Evolutionary conservation across 2,113 vertebrate genomes (phyloP).

Genomic region (Chaenocephalus aceratus): DNA sequence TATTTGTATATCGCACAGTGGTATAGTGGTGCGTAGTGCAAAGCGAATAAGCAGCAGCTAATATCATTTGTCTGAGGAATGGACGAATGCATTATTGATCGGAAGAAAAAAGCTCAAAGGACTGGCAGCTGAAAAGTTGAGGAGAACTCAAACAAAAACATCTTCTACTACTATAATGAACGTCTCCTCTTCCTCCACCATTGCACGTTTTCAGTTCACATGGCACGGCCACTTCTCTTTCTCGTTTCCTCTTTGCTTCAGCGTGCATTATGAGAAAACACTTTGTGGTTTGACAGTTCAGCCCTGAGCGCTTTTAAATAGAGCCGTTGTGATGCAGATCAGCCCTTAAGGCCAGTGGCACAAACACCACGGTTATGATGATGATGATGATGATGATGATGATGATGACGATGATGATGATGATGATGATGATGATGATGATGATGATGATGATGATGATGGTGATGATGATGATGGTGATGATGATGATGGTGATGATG

Average conservation of each 20-base stretch:
- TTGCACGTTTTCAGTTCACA: not conserved
- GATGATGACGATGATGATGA: too few relatives aligned
- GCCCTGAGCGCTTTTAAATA: not conserved
- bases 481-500: too few relatives aligned
- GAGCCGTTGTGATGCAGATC: not conserved
- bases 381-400: not conserved
- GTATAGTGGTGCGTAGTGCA: too few relatives aligned
- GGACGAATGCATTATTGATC: conserved; percentile 56
- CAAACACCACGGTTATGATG: not conserved
- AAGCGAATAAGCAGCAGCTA: too few relatives aligned
- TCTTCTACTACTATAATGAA: not conserved
- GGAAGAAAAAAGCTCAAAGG: conserved; percentile 14
- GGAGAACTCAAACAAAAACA: not conserved
- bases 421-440: too few relatives aligned
- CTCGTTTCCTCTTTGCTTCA: conserved; percentile 52
- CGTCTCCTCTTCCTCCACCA: not conserved
- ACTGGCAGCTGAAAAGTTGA: conserved; percentile 10
- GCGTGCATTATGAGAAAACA: conserved; percentile 18
- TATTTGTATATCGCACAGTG: too few relatives aligned
- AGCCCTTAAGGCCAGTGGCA: not conserved
- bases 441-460: not conserved
- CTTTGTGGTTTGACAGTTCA: not conserved
- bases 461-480: not conserved
- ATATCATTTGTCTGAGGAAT: too few relatives aligned
- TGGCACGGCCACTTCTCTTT: conserved; percentile 32